Evolutionary conservation across 2,113 vertebrate species (phyloP).

Genomic region (Podarcis raffonei): DNA sequence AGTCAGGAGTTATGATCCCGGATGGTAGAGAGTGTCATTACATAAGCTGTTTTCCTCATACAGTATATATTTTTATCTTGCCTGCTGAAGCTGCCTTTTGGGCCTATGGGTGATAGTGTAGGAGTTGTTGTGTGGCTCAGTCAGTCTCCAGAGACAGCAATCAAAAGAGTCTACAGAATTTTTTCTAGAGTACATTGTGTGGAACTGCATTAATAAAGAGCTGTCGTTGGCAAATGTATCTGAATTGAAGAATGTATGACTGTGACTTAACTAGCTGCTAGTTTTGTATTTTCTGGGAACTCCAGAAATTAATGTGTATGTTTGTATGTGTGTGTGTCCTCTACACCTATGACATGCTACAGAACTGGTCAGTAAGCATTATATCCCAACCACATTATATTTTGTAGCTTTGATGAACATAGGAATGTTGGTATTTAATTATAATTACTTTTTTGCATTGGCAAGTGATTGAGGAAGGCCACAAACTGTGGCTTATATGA

Average conservation of each 20-base stretch:
- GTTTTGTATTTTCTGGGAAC: background rate
- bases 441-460: background rate
- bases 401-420: background rate
- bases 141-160: background rate
- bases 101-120: background rate
- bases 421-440: background rate
- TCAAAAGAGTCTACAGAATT: background rate
- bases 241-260: background rate
- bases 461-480: background rate
- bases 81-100: background rate
- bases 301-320: background rate
- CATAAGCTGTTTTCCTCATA: background rate
- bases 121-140: background rate
- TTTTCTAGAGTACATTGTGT: background rate
- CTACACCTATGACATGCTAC: background rate
- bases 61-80: background rate
- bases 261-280: background rate
- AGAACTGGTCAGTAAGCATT: background rate
- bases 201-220: conserved; percentile 3
- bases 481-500: background rate
- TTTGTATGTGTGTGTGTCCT: background rate
- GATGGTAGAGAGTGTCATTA: background rate
- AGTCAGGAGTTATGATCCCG: background rate
- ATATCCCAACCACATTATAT: background rate
- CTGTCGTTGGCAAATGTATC: conserved; percentile 7